A percentile compares a stretch with the other conserved stretches of the same genome.
These are phyloP conservation scores for Cataglyphis hispanica DNA, from an alignment of 1,140 invertebrate species.

Conservation along the genomic window DNA sequence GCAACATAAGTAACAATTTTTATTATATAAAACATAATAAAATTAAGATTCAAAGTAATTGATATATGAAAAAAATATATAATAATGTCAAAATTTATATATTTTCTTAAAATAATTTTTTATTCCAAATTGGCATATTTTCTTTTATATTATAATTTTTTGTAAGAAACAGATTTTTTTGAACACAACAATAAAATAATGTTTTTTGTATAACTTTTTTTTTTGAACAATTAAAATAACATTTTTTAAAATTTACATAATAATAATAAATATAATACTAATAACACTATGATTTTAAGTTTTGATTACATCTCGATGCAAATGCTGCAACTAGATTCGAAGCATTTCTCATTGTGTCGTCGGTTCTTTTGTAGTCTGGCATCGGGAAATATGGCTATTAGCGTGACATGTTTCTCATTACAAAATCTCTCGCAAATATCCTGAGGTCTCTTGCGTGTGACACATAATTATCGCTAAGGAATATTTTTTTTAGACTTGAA, in stretches of 20 bases:
- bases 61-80: background rate
- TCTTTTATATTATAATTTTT: too few relatives aligned
- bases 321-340: too few relatives aligned
- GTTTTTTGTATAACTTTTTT: too few relatives aligned
- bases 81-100: background rate
- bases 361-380: background rate
- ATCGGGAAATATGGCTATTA: background rate
- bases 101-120: background rate
- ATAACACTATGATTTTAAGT: too few relatives aligned
- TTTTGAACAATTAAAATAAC: too few relatives aligned
- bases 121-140: too few relatives aligned
- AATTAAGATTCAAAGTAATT: background rate
- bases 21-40: background rate
- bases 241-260: too few relatives aligned
- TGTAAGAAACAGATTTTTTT: too few relatives aligned
- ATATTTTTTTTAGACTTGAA: conserved; percentile 43
- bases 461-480: conserved; percentile 45
- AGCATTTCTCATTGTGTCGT: background rate
- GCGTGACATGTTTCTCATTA: conserved; percentile 34
- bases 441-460: conserved; percentile 23
- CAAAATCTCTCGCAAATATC: conserved; percentile 26
- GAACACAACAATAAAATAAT: too few relatives aligned
- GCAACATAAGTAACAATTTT: background rate
- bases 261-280: background rate
- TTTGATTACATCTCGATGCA: too few relatives aligned